These are phyloP conservation scores for Meloe dianella DNA, from an alignment of 2,888 invertebrate genomes.

Conservation along the genomic window DNA sequence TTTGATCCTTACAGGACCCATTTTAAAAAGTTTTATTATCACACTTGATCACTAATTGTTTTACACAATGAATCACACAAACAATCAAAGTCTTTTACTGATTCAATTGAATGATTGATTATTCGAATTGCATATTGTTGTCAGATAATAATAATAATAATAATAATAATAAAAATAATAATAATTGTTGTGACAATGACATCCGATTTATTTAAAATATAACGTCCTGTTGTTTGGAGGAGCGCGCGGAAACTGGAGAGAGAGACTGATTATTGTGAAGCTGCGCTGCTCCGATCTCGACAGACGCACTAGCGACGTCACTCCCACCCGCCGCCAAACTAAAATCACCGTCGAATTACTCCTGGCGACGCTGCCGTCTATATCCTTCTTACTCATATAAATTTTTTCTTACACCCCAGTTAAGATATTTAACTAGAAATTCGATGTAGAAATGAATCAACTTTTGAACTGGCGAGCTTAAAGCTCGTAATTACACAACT, in stretches of 20 bases:
- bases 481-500: not conserved
- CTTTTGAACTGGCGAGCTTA: not conserved
- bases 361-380: constrained; percentile 36
- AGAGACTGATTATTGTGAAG: constrained; percentile 51
- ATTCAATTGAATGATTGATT: not conserved
- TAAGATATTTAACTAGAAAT: not conserved
- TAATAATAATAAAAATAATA: not conserved
- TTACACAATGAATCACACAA: not conserved
- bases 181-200: constrained; percentile 20
- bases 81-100: not conserved
- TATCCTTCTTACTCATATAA: not conserved
- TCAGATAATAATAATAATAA: not conserved
- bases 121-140: not conserved
- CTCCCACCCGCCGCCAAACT: constrained; percentile 54
- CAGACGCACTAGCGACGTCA: constrained; percentile 52
- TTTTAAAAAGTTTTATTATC: not conserved
- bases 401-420: not conserved
- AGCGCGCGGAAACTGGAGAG: constrained; percentile 57
- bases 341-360: constrained; percentile 48
- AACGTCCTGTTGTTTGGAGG: constrained; percentile 52
- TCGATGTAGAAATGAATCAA: not conserved
- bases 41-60: not conserved
- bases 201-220: constrained; percentile 35
- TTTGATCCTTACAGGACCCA: constrained; percentile 3
- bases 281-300: constrained; percentile 51